A percentile compares a stretch with the other conserved stretches of the same genome.
Conservation (phyloP, 1,140 invertebrate genomes). For the Caenorhabditis latens region DNA sequence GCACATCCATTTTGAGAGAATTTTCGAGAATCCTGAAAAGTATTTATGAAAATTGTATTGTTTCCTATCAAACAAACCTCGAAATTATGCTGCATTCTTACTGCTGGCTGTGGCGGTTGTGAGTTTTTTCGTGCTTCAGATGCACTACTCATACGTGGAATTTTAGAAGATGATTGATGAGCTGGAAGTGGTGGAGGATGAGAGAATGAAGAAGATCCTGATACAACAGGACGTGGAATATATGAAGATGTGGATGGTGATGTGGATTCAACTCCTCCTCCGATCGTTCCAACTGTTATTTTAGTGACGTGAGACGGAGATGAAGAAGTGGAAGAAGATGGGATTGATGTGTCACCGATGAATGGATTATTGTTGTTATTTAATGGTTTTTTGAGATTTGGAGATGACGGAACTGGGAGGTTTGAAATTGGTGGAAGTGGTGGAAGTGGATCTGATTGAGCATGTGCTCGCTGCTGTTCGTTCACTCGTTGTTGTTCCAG, state of each 20-base stretch:
- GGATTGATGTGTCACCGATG: not conserved
- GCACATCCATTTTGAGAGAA: constrained; percentile 36
- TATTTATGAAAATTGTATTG: not conserved
- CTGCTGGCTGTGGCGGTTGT: constrained; percentile 36
- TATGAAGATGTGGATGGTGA: constrained; percentile 27
- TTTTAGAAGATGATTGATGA: constrained; percentile 32
- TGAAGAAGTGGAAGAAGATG: not conserved
- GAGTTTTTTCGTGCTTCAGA: not conserved
- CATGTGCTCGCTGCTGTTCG: not conserved
- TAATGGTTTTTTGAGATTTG: constrained; percentile 10
- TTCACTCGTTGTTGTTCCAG: constrained; percentile 8
- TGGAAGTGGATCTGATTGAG: not conserved
- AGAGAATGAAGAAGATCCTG: constrained; percentile 13
- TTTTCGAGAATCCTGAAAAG: constrained; percentile 35
- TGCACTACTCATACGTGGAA: constrained; percentile 39
- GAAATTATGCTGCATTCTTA: constrained; percentile 16
- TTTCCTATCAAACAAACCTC: not conserved
- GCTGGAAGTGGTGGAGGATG: constrained; percentile 53
- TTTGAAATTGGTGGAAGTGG: not conserved
- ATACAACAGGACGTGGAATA: constrained; percentile 41
- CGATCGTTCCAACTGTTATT: constrained; percentile 13
- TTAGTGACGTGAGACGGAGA: constrained; percentile 24
- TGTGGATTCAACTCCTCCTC: not conserved
- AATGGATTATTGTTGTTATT: constrained; percentile 30
- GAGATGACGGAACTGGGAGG: constrained; percentile 18